Evolutionary conservation across 2,797 vertebrate species (phyloP).

Genomic region (Macroramphosus scolopax): DNA sequence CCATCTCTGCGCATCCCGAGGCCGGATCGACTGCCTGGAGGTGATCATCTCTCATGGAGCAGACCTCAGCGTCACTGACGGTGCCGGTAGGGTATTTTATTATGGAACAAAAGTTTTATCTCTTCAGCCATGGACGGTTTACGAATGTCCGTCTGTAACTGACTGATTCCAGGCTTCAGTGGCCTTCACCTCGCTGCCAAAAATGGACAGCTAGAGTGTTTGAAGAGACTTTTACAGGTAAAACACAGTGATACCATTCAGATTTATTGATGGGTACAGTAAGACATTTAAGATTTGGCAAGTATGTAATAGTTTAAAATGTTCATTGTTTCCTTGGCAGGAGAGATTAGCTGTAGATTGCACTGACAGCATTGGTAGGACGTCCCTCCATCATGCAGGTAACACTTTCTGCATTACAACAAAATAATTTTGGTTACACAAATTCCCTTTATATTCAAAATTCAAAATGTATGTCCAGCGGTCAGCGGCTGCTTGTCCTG

Average conservation of each 20-base stretch:
- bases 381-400: constrained; percentile 91
- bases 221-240: constrained; percentile 93
- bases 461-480: constrained; percentile 63
- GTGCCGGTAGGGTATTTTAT: constrained; percentile 78
- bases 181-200: constrained; percentile 91
- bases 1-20: constrained; percentile 83
- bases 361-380: constrained; percentile 83
- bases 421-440: too few species aligned
- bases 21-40: constrained; percentile 86
- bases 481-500: constrained; percentile 86
- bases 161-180: constrained; percentile 83
- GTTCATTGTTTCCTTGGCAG: constrained; percentile 66
- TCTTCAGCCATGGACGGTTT: constrained; percentile 12
- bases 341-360: constrained; percentile 84
- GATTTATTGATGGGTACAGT: too few species aligned
- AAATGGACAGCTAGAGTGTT: constrained; percentile 85
- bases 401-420: constrained; percentile 23
- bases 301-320: too few species aligned
- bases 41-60: constrained; percentile 88
- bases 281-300: too few species aligned
- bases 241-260: too few species aligned
- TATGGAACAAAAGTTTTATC: background rate
- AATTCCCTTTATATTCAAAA: too few species aligned
- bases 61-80: constrained; percentile 81
- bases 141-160: constrained; percentile 17